Percentiles rank a stretch among this genome's conserved stretches.
Evolutionary conservation across 2,113 vertebrate genomes (phyloP).

Genomic region (Nannospalax galili): DNA sequence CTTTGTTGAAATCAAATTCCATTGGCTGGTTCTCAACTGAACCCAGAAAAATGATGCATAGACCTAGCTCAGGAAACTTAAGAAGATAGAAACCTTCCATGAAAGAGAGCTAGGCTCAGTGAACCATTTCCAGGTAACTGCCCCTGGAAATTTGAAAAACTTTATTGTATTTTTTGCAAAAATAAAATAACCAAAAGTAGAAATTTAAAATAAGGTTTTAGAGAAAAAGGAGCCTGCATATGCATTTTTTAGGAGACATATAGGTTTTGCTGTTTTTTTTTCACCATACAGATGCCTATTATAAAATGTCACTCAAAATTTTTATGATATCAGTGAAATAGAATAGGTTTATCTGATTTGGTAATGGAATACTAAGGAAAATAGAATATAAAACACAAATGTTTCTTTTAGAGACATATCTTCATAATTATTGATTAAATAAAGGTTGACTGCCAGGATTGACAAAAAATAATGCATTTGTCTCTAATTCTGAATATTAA

Average conservation of each 20-base stretch:
- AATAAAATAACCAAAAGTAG: too few species aligned
- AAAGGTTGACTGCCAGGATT: background rate
- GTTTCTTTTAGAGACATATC: background rate
- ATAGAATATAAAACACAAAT: background rate
- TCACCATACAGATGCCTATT: background rate
- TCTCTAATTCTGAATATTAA: background rate
- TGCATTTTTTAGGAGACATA: background rate
- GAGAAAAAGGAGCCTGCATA: background rate
- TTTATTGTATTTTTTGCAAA: too few species aligned
- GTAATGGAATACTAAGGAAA: background rate
- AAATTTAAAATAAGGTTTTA: slow-evolving; percentile 43
- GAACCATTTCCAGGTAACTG: background rate
- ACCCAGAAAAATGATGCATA: too few species aligned
- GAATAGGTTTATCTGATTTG: background rate
- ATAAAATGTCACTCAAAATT: background rate
- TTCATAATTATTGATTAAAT: background rate
- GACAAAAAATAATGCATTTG: background rate
- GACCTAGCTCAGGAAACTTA: too few species aligned
- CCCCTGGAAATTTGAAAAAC: background rate
- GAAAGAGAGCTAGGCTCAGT: background rate
- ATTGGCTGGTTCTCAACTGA: background rate
- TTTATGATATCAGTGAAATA: background rate
- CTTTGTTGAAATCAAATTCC: background rate
- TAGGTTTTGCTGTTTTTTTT: slow-evolving; percentile 29
- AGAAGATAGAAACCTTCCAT: too few species aligned